Conservation (phyloP, 92 coral and sea anemone species). For the Blastomussa wellsi region DNA sequence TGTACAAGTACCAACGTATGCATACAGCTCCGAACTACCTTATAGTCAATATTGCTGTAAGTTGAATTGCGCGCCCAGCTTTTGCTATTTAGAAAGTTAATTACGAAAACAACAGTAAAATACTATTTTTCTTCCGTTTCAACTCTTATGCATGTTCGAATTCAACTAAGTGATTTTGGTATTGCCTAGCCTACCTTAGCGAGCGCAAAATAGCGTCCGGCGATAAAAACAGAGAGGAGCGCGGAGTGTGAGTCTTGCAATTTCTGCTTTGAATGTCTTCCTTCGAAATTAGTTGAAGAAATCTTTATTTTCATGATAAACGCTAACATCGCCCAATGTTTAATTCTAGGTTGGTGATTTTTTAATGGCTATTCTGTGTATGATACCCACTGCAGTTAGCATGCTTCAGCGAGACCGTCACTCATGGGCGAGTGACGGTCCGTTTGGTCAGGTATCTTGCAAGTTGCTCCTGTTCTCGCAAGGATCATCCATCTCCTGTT, state of each 20-base stretch:
- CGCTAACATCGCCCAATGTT: no score
- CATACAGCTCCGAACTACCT: conserved; percentile 1
- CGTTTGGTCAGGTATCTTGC: conserved; percentile 29
- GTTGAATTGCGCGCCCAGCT: background rate
- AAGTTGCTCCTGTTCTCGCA: background rate
- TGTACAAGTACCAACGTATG: conserved; percentile 2
- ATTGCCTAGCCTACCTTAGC: no score
- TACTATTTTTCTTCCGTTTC: no score
- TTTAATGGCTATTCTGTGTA: conserved; percentile 31
- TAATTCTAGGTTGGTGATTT: conserved; percentile 47
- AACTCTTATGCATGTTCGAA: no score
- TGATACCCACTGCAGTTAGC: conserved; percentile 38
- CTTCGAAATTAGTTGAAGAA: no score
- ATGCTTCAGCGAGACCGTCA: background rate
- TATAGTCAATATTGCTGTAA: background rate
- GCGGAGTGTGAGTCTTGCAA: no score
- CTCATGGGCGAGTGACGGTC: conserved; percentile 19
- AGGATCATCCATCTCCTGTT: conserved; percentile 38
- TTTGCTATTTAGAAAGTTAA: background rate
- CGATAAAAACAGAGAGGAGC: no score
- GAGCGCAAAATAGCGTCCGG: no score
- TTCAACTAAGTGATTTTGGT: no score
- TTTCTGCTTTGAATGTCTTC: no score
- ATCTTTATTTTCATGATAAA: no score
- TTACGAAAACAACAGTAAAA: no score